Base-by-base conservation (phyloP, 2,113 vertebrate genomes). In the Neoarius graeffei region DNA sequence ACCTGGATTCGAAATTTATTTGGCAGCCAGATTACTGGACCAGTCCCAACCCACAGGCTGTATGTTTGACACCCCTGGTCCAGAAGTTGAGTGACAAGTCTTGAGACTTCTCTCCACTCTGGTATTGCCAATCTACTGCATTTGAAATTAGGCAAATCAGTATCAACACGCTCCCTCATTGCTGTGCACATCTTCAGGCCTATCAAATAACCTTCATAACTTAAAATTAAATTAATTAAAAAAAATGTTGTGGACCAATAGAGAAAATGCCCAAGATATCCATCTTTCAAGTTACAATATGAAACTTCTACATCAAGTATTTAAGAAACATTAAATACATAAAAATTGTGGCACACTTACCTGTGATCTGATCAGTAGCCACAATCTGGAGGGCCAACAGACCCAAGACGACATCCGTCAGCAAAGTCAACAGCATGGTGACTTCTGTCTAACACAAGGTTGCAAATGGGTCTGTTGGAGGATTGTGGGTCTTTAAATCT, bases 271-370 rank as follows among this genome's bases (percentile, higher is more conserved):
- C 35, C 71, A 42, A 48, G 19, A 50, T 50, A 52, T 1, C 2
- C 8, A 50, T 10, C 25, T 52, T 50, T n/a, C 20, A 77, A n/a
- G 11, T 54, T 4, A 77, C 19, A n/a, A 52, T 77, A 42, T 23
- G 42, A 48, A 48, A 48, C 71, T 3, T 48, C 42, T 4, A 48
- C 42, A 74, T 74, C 8, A 48, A 50, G 71, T 13, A 52, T 8
- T 10, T 7, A 8, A 54, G 52, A 54, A 54, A 54, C 52, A 10
- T 54, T 2, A 42, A 42, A 42, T 42, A 4, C 42, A 42, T 42
- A 42, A 42, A 42, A 42, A 3, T 42, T 3, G 42, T 42, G 42
- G 42, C 27, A 20, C 42, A 62, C 94, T 94, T 89, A 95, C 95
- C 93, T 27, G 86, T 66, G 86, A 91, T 90, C 84, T 93, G 71